Evolutionary conservation across 2,113 vertebrate genomes (phyloP).

Genomic region (Microtus montanus): DNA sequence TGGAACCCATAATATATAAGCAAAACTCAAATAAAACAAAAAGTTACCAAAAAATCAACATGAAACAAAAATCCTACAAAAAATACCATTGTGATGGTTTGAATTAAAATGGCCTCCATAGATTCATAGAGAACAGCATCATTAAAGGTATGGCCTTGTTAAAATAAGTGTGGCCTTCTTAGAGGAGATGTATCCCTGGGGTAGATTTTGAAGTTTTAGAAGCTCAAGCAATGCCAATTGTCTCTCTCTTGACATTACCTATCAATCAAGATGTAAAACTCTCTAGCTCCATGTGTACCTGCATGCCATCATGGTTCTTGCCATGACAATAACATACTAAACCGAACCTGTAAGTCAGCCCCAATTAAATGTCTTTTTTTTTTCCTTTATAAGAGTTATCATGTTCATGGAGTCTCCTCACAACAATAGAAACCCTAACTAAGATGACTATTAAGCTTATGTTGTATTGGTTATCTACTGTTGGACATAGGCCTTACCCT

Average conservation of each 20-base stretch:
- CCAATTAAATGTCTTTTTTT: neutral
- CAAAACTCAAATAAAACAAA: neutral
- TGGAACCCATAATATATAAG: neutral
- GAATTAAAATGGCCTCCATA: neutral
- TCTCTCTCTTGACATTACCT: neutral
- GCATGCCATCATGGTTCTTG: neutral
- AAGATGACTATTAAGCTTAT: neutral
- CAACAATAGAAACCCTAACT: neutral
- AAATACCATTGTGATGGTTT: neutral
- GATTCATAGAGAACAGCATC: neutral
- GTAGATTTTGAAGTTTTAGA: neutral
- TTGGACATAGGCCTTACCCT: neutral
- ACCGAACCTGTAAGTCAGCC: neutral
- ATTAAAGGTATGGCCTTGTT: neutral
- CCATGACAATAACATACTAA: neutral
- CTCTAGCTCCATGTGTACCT: neutral
- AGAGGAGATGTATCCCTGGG: neutral
- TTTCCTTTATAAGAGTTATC: neutral
- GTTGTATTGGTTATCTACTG: neutral
- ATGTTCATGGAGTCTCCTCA: no score
- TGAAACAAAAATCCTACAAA: neutral
- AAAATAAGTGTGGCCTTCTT: neutral
- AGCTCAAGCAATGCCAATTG: neutral
- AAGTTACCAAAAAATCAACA: neutral
- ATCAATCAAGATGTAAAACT: neutral